A percentile compares a stretch with the other conserved stretches of the same genome.
Evolutionary conservation across 2,797 vertebrate species (phyloP).

Genomic region (Protosalanx chinensis): DNA sequence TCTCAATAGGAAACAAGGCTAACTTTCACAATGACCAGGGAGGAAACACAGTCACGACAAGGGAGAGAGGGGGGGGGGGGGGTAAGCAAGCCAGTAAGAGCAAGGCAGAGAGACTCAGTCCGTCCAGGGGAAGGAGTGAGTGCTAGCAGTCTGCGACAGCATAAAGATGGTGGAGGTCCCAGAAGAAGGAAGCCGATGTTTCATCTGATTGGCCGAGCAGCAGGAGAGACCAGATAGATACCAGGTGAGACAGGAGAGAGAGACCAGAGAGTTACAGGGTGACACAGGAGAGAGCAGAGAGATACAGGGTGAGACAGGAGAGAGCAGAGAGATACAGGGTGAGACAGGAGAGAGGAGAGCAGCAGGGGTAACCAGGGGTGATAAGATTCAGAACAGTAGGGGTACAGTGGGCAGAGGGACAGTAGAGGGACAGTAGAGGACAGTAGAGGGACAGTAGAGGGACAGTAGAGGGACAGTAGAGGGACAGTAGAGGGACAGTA

Average conservation of each 20-base stretch:
- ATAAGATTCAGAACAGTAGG: background rate
- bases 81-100: constrained; percentile 49
- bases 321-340: constrained; percentile 58
- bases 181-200: constrained; percentile 95
- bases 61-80: background rate
- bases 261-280: constrained; percentile 8
- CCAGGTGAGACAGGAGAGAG: constrained; percentile 37
- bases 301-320: constrained; percentile 63
- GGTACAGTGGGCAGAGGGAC: background rate
- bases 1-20: background rate
- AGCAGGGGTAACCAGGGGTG: background rate
- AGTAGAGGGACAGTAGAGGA: no score
- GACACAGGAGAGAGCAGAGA: constrained; percentile 53
- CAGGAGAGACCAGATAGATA: constrained; percentile 50
- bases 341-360: constrained; percentile 32
- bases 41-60: background rate
- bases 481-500: no score
- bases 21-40: background rate
- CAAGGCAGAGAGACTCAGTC: constrained; percentile 89
- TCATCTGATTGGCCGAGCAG: constrained; percentile 81
- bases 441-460: background rate
- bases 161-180: constrained; percentile 99
- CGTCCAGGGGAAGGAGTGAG: constrained; percentile 99
- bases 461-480: background rate
- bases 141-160: constrained; percentile 99